Conservation (phyloP, 2,797 vertebrate species). For the Dermochelys coriacea region DNA sequence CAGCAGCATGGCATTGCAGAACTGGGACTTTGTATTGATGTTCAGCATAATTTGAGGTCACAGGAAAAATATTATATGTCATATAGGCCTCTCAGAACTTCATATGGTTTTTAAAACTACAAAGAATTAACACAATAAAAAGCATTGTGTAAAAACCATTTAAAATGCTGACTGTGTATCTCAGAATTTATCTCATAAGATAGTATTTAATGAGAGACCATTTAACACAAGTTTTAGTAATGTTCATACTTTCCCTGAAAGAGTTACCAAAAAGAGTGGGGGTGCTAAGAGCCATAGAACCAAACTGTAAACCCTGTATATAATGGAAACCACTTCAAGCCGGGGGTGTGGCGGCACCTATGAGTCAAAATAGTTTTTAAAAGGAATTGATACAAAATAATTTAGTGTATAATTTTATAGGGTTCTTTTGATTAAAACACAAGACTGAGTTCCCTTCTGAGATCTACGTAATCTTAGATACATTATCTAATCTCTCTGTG, state of each 20-base stretch:
- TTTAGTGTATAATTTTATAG: neutral
- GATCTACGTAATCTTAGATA: neutral
- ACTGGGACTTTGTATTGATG: neutral
- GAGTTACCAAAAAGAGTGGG: neutral
- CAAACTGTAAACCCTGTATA: no score
- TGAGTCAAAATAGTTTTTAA: neutral
- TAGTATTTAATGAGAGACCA: neutral
- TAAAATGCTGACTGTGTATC: slow-evolving; percentile 4
- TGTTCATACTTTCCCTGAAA: neutral
- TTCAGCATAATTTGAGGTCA: neutral
- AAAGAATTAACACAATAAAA: neutral
- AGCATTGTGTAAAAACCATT: neutral
- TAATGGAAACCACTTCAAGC: no score
- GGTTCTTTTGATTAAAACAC: neutral
- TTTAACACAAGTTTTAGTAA: neutral
- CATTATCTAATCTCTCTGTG: neutral
- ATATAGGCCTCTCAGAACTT: slow-evolving; percentile 25
- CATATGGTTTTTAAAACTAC: slow-evolving; percentile 30
- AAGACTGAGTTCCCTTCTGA: neutral
- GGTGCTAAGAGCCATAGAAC: no score
- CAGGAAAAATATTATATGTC: slow-evolving; percentile 33
- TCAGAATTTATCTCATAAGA: slow-evolving; percentile 20
- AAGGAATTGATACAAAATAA: neutral
- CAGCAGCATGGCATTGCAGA: neutral
- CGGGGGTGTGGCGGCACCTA: no score